Evolutionary conservation across 2,888 invertebrate genomes (phyloP).

Genomic region (Xestobium rufovillosum): DNA sequence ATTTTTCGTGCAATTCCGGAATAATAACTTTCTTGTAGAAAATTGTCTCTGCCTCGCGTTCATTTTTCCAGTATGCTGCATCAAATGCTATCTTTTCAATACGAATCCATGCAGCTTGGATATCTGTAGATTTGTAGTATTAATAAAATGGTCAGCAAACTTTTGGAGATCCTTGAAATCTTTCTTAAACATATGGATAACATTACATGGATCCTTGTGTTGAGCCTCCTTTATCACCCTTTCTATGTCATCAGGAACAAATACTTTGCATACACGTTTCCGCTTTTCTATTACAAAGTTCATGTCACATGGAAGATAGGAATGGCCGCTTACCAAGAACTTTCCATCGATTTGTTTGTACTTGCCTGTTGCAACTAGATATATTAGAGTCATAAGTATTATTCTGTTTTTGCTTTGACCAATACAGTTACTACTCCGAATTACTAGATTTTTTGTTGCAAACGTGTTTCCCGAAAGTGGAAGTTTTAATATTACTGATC

Average conservation of each 20-base stretch:
- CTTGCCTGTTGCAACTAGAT: not conserved
- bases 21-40: no score
- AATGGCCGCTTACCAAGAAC: constrained; percentile 3
- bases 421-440: constrained; percentile 19
- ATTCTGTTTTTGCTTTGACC: constrained; percentile 13
- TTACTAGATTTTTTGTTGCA: no score
- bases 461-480: constrained; percentile 14
- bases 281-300: constrained; percentile 2
- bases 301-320: not conserved
- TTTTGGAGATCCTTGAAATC: constrained; percentile 19
- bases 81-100: no score
- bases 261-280: constrained; percentile 4
- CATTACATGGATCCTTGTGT: constrained; percentile 15
- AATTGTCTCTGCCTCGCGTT: no score
- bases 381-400: not conserved
- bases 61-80: no score
- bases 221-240: constrained; percentile 19
- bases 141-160: constrained; percentile 17
- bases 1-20: no score
- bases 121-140: constrained; percentile 18
- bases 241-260: constrained; percentile 13
- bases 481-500: constrained; percentile 14
- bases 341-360: not conserved
- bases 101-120: constrained; percentile 18
- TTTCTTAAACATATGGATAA: constrained; percentile 13